Conservation (phyloP, 2,797 vertebrate species). For the Channallabes apus region DNA sequence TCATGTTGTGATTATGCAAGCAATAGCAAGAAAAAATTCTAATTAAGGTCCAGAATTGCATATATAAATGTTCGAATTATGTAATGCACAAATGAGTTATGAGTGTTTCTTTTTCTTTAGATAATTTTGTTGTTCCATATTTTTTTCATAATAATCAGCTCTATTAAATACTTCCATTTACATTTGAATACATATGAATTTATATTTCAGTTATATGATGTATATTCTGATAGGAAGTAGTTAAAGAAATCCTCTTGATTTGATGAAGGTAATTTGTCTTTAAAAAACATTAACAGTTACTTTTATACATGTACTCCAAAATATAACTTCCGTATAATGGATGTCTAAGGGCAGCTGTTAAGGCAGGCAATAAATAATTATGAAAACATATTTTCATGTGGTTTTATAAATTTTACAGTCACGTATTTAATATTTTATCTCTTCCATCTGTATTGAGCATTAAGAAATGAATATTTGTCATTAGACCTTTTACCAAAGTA, state of each 20-base stretch:
- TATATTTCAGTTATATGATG: not conserved
- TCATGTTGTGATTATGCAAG: slow-evolving; percentile 15
- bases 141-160: not conserved
- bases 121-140: not conserved
- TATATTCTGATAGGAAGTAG: not conserved
- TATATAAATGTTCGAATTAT: not conserved
- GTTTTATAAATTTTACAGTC: not conserved
- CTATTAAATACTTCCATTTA: not conserved
- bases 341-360: not conserved
- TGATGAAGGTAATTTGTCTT: not conserved
- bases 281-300: not conserved
- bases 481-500: not conserved
- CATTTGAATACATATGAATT: not conserved
- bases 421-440: not conserved
- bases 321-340: not conserved
- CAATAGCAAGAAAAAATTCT: not conserved
- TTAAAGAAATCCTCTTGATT: not conserved
- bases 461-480: not conserved
- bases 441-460: not conserved
- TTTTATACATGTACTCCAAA: not conserved
- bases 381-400: not conserved
- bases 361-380: not conserved
- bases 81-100: not conserved
- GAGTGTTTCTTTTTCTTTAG: not conserved
- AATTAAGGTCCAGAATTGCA: not conserved